Conservation (phyloP, 2,113 vertebrate species). For the Desmodus rotundus region DNA sequence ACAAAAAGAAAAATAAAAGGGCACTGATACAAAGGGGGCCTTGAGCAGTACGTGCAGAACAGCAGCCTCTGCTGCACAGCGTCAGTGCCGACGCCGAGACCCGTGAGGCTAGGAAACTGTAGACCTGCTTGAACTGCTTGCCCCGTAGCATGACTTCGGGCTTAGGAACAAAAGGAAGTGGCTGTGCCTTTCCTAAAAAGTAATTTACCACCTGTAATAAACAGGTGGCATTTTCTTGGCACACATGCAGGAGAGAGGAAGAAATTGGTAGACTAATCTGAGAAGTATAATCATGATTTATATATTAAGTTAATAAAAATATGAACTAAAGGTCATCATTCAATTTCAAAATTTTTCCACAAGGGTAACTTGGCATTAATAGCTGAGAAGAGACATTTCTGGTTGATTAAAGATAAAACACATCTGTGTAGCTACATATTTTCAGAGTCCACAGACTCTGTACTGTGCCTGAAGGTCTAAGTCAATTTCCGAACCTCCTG, state of each 20-base stretch:
- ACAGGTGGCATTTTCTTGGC: background rate
- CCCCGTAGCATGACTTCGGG: background rate
- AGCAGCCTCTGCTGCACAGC: background rate
- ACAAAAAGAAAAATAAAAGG: background rate
- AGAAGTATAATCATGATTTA: background rate
- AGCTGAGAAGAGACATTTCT: background rate
- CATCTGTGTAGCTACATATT: background rate
- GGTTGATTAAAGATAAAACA: background rate
- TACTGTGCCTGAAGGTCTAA: background rate
- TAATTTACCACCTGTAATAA: background rate
- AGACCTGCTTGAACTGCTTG: background rate
- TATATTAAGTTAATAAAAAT: conserved; percentile 26
- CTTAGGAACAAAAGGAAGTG: background rate
- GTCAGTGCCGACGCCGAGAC: no score
- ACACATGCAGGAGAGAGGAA: background rate
- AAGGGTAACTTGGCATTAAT: background rate
- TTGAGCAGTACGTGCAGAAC: background rate
- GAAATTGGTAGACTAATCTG: background rate
- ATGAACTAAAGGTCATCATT: background rate
- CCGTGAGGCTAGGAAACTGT: background rate
- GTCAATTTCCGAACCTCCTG: background rate
- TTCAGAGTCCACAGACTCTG: background rate
- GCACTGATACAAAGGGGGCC: background rate
- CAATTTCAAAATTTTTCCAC: background rate
- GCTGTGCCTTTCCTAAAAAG: background rate